Conservation (phyloP, 1,140 invertebrate species). For the Cepaea nemoralis region DNA sequence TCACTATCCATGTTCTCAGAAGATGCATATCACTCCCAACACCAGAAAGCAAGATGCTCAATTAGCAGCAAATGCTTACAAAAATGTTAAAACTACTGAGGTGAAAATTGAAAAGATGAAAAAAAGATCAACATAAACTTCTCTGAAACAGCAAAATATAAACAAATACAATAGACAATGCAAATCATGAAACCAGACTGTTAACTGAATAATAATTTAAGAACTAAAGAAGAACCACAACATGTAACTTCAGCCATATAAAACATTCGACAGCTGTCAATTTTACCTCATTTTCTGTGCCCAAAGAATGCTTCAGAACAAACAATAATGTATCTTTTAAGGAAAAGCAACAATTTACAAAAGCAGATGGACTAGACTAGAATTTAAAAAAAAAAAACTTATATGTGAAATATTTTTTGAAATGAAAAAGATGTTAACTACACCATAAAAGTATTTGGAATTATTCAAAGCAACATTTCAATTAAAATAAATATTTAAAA, state of each 20-base stretch:
- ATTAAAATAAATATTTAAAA: no score
- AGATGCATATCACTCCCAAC: no score
- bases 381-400: background rate
- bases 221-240: background rate
- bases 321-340: conserved; percentile 8
- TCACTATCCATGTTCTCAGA: no score
- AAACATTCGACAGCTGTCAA: background rate
- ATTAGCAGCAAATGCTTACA: no score
- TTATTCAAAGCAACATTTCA: no score
- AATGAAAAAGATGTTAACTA: background rate
- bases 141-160: background rate
- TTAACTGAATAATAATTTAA: background rate
- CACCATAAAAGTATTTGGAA: background rate
- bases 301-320: conserved; percentile 22
- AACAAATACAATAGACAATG: background rate
- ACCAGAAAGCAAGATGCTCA: no score
- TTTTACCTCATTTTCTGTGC: conserved; percentile 24
- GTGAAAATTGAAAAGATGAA: background rate
- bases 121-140: background rate
- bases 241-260: background rate
- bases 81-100: background rate
- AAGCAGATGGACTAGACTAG: background rate
- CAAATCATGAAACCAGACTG: background rate
- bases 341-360: background rate
- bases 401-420: no score